Evolutionary conservation across 2,797 vertebrate species (phyloP).

Genomic region (Eremophila alpestris): DNA sequence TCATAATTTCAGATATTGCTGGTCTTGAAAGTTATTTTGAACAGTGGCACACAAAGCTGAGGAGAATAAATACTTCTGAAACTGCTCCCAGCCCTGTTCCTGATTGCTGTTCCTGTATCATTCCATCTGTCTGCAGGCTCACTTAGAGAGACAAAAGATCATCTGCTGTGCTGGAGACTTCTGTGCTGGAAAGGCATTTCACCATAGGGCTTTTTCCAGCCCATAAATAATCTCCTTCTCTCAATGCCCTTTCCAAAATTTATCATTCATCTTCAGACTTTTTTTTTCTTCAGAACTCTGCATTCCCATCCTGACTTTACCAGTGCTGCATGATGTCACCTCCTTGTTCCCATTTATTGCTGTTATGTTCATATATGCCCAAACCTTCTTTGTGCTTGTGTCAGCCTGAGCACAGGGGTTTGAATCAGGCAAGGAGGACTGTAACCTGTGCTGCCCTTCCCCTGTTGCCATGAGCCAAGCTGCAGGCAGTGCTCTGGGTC

Average conservation of each 20-base stretch:
- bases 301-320: neutral
- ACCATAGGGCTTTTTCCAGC: neutral
- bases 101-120: neutral
- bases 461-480: neutral
- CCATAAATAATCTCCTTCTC: neutral
- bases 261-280: neutral
- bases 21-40: neutral
- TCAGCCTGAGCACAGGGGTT: neutral
- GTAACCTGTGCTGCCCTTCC: neutral
- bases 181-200: neutral
- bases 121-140: neutral
- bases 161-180: neutral
- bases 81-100: neutral
- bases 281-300: neutral
- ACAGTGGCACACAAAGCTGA: neutral
- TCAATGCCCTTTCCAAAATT: neutral
- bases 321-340: neutral
- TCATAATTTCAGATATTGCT: neutral
- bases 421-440: neutral
- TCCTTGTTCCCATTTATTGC: neutral
- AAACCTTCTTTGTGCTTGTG: neutral
- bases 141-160: neutral
- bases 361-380: neutral
- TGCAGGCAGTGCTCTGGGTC: accelerated
- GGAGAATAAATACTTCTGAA: neutral